phyloP scores from a whole-genome alignment of 2,797 vertebrate species.

The Falco rusticolus region DNA sequence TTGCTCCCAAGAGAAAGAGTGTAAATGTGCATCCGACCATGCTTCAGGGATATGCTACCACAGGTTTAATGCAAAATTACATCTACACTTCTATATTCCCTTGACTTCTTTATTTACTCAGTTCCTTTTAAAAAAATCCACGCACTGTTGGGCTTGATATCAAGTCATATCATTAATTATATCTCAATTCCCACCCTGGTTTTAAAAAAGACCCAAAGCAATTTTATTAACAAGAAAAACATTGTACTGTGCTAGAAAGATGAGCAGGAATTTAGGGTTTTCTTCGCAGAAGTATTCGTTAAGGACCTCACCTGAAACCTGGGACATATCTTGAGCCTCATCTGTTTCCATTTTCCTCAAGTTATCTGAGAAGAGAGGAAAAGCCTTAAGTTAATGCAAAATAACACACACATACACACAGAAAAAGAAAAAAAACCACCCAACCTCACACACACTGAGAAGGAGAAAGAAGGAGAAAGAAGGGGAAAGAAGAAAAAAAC shows the following conservation, averaged over 20 bases:
- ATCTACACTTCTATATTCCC: slow-evolving; percentile 9
- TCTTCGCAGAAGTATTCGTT: background rate
- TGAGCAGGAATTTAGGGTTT: slow-evolving; percentile 43
- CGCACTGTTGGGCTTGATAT: slow-evolving; percentile 25
- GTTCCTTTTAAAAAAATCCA: slow-evolving; percentile 36
- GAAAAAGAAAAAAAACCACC: slow-evolving; percentile 56
- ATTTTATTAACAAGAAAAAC: slow-evolving; percentile 39
- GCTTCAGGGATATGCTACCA: background rate
- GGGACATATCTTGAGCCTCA: slow-evolving; percentile 96
- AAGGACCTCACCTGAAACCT: slow-evolving; percentile 92
- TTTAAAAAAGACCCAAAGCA: slow-evolving; percentile 44
- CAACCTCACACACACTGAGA: background rate
- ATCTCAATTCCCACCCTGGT: slow-evolving; percentile 35
- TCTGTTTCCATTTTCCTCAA: slow-evolving; percentile 97
- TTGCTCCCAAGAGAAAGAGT: background rate
- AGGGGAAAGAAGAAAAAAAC: background rate
- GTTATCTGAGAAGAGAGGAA: slow-evolving; percentile 84
- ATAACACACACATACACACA: slow-evolving; percentile 30
- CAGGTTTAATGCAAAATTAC: slow-evolving; percentile 27
- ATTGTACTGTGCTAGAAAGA: slow-evolving; percentile 19
- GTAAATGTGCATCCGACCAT: background rate
- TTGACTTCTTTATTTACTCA: slow-evolving; percentile 25
- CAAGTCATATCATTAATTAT: slow-evolving; percentile 53
- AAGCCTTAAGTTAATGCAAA: slow-evolving; percentile 69
- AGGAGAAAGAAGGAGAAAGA: slow-evolving; percentile 51